Conservation (phyloP, 2,797 vertebrate genomes). For the Semaprochilodus insignis region DNA sequence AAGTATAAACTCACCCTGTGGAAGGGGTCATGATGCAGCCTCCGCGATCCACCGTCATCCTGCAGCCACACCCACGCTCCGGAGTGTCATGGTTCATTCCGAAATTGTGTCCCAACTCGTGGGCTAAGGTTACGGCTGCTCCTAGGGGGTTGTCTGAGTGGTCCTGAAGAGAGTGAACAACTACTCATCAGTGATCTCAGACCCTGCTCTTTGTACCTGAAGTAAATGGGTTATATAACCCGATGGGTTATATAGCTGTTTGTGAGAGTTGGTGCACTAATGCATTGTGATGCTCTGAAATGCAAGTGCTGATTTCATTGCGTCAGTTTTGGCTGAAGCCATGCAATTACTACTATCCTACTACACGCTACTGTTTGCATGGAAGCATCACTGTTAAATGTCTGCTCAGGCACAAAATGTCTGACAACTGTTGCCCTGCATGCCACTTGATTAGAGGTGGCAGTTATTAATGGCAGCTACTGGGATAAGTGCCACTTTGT, state of each 20-base stretch:
- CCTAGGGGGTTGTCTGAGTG: constrained; percentile 96
- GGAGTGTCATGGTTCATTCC: constrained; percentile 97
- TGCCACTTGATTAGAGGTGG: no score
- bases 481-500: no score
- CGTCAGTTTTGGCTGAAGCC: no score
- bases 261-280: neutral
- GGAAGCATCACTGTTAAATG: no score
- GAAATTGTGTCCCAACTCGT: constrained; percentile 97
- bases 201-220: neutral
- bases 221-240: neutral
- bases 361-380: no score
- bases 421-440: no score
- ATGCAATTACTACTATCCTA: no score
- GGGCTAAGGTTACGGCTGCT: constrained; percentile 94
- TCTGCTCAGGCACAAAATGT: no score
- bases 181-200: neutral
- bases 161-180: constrained; percentile 78
- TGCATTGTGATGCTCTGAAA: no score
- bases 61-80: constrained; percentile 93
- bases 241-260: neutral
- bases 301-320: no score
- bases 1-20: constrained; percentile 85
- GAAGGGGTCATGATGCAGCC: constrained; percentile 99
- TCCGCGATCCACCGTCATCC: constrained; percentile 85
- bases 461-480: no score